Base-by-base conservation (phyloP, 2,113 vertebrate genomes). In the Brachionichthys hirsutus region DNA sequence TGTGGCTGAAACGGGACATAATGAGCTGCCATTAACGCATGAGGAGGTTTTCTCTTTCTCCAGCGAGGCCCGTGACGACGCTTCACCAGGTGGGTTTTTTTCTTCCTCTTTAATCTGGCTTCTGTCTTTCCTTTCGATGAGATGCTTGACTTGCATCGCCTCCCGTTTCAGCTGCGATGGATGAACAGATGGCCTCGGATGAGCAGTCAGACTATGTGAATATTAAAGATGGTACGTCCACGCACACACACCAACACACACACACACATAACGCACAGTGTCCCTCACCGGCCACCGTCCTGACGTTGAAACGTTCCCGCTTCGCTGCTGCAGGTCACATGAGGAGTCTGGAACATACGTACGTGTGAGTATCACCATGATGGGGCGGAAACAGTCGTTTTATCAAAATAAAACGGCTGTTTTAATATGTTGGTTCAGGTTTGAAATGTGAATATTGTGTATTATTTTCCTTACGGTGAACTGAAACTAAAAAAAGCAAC, bases 331-430 rank as follows among this genome's bases (percentile, higher is more conserved):
- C 57, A 54, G 40, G 40, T 58, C 42, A 24, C 4, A 52, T 16
- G 43, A 20, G 20, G 10, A 65, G 15, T 24, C 15, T 1, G 8
- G 79, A 87, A 7, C 74, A 59, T 5, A 70, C 67, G 6, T 87
- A 87, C 4, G 70, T 87, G 85, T 87, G 30, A 84, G 85, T 81
- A 24, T 50, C 59, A 18, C 18, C n/a, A 16, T 30, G 5, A 30
- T 8, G 24, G 24, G 8, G 24, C 24, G 4, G 4, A 6, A 30
- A 30, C 8, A 30, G 1, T 41, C 5, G 11, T 22, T 43, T 24
- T 16, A 30, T 18, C 12, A n/a, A 36, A 52, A 36, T 36, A 14
- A 42, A 30, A 3, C 24, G 8, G 24, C 8, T 30, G 24, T 30
- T 30, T 30, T 6, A 30, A 30, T 30, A 30, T 30, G 24, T 30